A percentile compares a stretch with the other conserved stretches of the same genome.
Evolutionary conservation across 2,888 invertebrate genomes (phyloP).

Genomic region (Eupithecia exiguata): DNA sequence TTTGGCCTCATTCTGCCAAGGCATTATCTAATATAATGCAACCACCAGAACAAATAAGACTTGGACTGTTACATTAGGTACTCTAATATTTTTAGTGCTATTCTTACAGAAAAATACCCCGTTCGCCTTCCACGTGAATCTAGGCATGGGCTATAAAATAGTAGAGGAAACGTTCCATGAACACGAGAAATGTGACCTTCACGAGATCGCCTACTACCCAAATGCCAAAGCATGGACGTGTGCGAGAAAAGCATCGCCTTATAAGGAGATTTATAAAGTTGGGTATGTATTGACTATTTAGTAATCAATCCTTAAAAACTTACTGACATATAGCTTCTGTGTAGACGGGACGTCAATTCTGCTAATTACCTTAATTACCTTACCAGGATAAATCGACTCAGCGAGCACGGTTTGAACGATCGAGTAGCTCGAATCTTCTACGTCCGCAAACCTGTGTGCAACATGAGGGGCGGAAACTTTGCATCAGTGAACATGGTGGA

Average conservation of each 20-base stretch:
- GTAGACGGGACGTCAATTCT: slow-evolving; percentile 37
- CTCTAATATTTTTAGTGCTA: neutral
- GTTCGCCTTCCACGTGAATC: slow-evolving; percentile 86
- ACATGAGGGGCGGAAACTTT: slow-evolving; percentile 81
- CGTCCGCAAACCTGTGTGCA: slow-evolving; percentile 85
- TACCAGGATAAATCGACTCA: slow-evolving; percentile 80
- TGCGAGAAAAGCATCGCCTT: slow-evolving; percentile 82
- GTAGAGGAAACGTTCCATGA: slow-evolving; percentile 86
- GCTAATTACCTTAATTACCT: slow-evolving; percentile 23
- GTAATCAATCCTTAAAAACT: too few relatives aligned
- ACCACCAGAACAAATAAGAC: too few relatives aligned
- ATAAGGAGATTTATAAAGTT: slow-evolving; percentile 83
- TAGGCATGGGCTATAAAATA: slow-evolving; percentile 83
- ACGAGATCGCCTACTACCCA: slow-evolving; percentile 84
- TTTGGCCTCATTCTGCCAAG: too few relatives aligned
- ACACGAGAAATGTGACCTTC: slow-evolving; percentile 87
- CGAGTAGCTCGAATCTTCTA: slow-evolving; percentile 82
- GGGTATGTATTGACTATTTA: slow-evolving; percentile 66
- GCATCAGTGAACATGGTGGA: slow-evolving; percentile 86
- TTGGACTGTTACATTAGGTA: neutral
- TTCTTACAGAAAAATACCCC: slow-evolving; percentile 68
- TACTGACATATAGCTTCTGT: too few relatives aligned
- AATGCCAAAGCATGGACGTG: slow-evolving; percentile 81
- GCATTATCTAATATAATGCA: too few relatives aligned
- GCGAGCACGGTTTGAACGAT: slow-evolving; percentile 84